Evolutionary conservation across 2,113 vertebrate species (phyloP).

Genomic region (Lasiurus cinereus): DNA sequence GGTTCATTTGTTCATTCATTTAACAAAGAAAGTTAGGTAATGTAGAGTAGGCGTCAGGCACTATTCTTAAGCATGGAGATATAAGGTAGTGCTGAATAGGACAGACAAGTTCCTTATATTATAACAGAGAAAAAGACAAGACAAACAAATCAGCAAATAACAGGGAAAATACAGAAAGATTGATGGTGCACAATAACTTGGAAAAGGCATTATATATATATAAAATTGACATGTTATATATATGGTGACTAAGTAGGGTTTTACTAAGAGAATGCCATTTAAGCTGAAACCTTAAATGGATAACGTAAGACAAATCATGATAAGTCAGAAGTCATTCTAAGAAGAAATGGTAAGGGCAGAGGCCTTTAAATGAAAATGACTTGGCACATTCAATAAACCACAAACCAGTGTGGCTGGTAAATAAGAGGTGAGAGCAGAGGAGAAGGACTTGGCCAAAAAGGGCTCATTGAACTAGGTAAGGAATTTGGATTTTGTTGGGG

Average conservation of each 20-base stretch:
- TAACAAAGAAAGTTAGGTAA: background rate
- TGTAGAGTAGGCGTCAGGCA: slow-evolving; percentile 3
- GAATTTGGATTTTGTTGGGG: slow-evolving; percentile 1
- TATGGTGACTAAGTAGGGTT: background rate
- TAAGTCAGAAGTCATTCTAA: background rate
- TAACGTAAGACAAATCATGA: background rate
- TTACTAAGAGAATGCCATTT: background rate
- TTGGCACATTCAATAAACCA: background rate
- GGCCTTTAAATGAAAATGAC: background rate
- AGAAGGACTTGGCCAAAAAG: background rate
- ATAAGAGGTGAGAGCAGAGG: background rate
- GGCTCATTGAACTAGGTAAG: background rate
- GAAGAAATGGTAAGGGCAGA: background rate
- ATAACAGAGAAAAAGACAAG: slow-evolving; percentile 30
- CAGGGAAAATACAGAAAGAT: background rate
- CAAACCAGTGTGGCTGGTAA: background rate
- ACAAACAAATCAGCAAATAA: background rate
- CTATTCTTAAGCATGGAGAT: background rate
- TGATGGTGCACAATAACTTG: background rate
- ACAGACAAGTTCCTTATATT: slow-evolving; percentile 31
- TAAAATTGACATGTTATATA: background rate
- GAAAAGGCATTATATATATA: slow-evolving; percentile 11
- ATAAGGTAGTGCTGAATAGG: background rate
- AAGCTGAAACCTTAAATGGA: background rate
- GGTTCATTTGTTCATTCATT: background rate